Evolutionary conservation across 2,797 vertebrate species (phyloP), one percentile per base, ranked within the genome.

Genomic region (Rhadinocentrus ornatus): DNA sequence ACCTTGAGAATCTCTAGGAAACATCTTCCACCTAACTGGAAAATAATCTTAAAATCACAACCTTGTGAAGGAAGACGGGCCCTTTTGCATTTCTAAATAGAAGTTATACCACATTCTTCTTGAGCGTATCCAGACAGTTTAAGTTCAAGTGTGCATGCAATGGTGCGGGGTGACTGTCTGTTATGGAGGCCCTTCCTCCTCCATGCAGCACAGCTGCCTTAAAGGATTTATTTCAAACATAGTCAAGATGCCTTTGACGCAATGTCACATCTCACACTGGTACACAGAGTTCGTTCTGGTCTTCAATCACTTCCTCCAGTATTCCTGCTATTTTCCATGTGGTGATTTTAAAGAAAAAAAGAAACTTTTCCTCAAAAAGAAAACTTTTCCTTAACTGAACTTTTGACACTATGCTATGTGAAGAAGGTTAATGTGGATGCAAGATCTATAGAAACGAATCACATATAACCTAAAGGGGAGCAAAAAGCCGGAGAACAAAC

Each of bases 161-260:
- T 56, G 15, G 44, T 48, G 39, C 41, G 52, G 27, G 39, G 35
- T 15, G 63, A 74, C 75, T 63, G 64, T 80, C 77, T 85, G 75
- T 44, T 50, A 66, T 62, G 1, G 58, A 73, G 67, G 77, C 46
- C 46, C 50, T n/a, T 81, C 50, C 57, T 71, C 59, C 62, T 71
- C 69, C 46, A 58, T 50, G 77, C 31, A 61, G 35, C 69, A 50
- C 70, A 78, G 84, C 85, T 83, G 86, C 74, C 73, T 62, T 29
- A 48, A 82, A 69, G 75, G 80, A 82, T 87, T 84, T 74, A 75
- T 80, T 88, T 91, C 76, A 81, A 89, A 90, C 90, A 89, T 66
- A 80, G 82, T 55, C 60, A 69, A 70, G 81, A 90, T 88, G 60
- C 84, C 81, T 73, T 81, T 83, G 80, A 88, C 78, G 55, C 73